These are phyloP conservation scores for Gavialis gangeticus DNA, from an alignment of 2,113 vertebrate genomes.

Conservation along the genomic window DNA sequence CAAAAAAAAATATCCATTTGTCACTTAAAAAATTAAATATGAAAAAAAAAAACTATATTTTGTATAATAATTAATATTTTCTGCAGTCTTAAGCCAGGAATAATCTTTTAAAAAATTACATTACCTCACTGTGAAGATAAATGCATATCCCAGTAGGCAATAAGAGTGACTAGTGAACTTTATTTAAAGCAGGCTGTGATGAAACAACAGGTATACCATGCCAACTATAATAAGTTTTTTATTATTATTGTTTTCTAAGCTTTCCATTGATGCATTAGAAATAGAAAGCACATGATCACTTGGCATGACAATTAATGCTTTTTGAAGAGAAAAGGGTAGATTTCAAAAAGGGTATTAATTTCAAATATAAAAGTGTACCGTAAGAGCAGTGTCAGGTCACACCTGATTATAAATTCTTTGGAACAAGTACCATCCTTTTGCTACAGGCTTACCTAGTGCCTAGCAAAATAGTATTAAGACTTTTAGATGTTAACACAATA, in stretches of 20 bases:
- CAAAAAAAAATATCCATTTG: rapidly evolving
- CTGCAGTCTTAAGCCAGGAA: rapidly evolving
- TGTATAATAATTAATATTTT: rapidly evolving
- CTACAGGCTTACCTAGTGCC: background rate
- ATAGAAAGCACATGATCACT: background rate
- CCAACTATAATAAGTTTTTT: too few species aligned
- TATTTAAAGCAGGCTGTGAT: background rate
- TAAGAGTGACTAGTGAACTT: background rate
- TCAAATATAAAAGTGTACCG: too few species aligned
- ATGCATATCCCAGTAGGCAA: background rate
- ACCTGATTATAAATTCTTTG: background rate
- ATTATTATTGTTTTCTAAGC: background rate
- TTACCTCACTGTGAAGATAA: background rate
- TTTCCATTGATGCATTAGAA: background rate
- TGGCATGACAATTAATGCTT: background rate
- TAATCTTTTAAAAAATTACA: background rate
- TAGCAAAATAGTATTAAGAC: rapidly evolving
- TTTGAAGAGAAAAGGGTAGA: background rate
- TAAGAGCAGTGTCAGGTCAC: background rate
- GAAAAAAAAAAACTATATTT: rapidly evolving
- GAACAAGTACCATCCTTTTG: background rate
- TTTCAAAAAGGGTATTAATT: background rate
- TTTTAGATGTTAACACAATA: rapidly evolving
- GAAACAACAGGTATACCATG: background rate
- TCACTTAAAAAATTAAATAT: background rate